Base-by-base conservation (phyloP, 2,888 invertebrate species). In the Nysson spinosus region DNA sequence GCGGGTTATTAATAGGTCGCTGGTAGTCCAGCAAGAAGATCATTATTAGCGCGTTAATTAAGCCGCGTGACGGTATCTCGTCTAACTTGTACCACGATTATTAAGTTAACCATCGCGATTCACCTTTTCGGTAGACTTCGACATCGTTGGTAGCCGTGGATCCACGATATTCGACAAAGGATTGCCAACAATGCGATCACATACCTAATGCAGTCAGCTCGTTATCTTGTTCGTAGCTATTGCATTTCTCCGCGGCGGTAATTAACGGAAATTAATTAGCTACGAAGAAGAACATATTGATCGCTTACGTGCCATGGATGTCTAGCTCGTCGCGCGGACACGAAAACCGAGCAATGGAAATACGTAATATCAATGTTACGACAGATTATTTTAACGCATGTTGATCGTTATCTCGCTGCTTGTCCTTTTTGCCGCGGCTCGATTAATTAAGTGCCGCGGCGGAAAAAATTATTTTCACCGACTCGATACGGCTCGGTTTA, bases 251-350 rank as follows among this genome's bases (percentile, higher is more conserved):
- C 35, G 39, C 26, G 57, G 63, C 56, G 80, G 79, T 83, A 83
- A 83, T 82, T 83, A 83, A 82, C 81, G 75, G 77, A 80, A 81
- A 83, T 83, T 83, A 82, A 82, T 82, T 81, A 78, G 79, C 77
- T 46, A 49, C 55, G 54, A 47, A 54, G 66, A 69, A 60, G 76
- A 72, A 71, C 74, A 60, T 64, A 75, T 73, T 56, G 78, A 76
- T 77, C 68, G 68, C 14, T 14, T 26, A 32, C 19, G 20, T 3
- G 32, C 44, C 9, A 0, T 14, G 35, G n/a, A n/a, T 6, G 26
- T 20, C n/a, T 24, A 49, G 9, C 12, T 14, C n/a, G 20, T 7
- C 19, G 22, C 20, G 47, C 19, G 11, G n/a, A n/a, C 22, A 9
- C 22, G 12, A 14, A 24, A 5, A 12, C 3, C 14, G 22, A 11